A percentile compares a stretch with the other conserved stretches of the same genome.
These are phyloP conservation scores for Epistrophe eligans DNA, from an alignment of 2,888 invertebrate genomes.

Conservation along the genomic window DNA sequence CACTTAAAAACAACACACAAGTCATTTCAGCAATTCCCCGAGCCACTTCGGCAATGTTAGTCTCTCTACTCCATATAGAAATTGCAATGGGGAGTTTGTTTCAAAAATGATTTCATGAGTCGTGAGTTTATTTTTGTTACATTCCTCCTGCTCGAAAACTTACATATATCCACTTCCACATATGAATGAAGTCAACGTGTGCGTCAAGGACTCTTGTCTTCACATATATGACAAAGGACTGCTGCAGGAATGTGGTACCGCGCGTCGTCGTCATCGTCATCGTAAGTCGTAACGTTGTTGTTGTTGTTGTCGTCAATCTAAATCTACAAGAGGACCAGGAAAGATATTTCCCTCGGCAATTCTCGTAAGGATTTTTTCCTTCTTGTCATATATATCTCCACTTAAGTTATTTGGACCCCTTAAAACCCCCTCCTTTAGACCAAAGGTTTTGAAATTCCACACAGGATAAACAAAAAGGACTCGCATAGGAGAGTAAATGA, in stretches of 20 bases:
- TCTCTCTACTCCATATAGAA: slow-evolving; percentile 37
- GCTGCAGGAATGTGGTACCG: slow-evolving; percentile 25
- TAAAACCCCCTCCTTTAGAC: background rate
- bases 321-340: slow-evolving; percentile 55
- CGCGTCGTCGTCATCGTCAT: background rate
- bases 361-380: slow-evolving; percentile 40
- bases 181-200: slow-evolving; percentile 67
- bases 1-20: slow-evolving; percentile 78
- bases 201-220: slow-evolving; percentile 59
- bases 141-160: slow-evolving; percentile 55
- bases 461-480: slow-evolving; percentile 54
- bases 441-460: slow-evolving; percentile 34
- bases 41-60: slow-evolving; percentile 73
- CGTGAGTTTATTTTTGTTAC: slow-evolving; percentile 71
- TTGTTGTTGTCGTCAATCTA: slow-evolving; percentile 55
- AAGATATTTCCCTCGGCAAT: slow-evolving; percentile 64
- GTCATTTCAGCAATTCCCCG: slow-evolving; percentile 83
- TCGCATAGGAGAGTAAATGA: slow-evolving; percentile 62
- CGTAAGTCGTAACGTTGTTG: background rate
- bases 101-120: slow-evolving; percentile 66
- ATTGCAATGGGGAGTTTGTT: slow-evolving; percentile 70
- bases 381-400: slow-evolving; percentile 59
- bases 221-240: slow-evolving; percentile 67
- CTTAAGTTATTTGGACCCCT: slow-evolving; percentile 54
- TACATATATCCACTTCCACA: slow-evolving; percentile 5